A percentile compares a stretch with the other conserved stretches of the same genome.
phyloP scores from a whole-genome alignment of 2,113 vertebrate genomes.

The Callionymus lyra region DNA sequence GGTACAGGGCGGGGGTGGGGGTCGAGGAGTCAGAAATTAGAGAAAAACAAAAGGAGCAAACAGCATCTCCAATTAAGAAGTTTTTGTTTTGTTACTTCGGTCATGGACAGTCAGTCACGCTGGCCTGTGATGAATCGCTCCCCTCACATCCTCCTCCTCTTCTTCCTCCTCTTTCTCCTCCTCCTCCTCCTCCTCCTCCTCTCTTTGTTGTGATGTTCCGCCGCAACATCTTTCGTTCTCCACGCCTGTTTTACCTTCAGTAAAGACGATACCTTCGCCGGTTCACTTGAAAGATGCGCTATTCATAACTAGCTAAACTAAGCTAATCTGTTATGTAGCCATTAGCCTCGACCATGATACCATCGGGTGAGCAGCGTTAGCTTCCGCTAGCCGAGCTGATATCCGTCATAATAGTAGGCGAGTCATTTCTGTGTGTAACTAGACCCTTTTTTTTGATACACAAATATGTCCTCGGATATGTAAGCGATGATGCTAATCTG shows the following conservation, averaged over 20 bases:
- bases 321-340: too few relatives aligned
- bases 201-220: conserved; percentile 60
- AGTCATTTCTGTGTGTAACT: too few relatives aligned
- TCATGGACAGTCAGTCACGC: conserved; percentile 64
- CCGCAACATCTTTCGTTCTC: conserved; percentile 56
- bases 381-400: too few relatives aligned
- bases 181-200: conserved; percentile 36
- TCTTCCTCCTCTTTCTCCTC: conserved; percentile 36
- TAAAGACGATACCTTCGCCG: too few relatives aligned
- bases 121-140: conserved; percentile 58
- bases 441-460: too few relatives aligned
- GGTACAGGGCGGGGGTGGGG: conserved; percentile 23
- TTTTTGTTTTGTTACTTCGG: conserved; percentile 54
- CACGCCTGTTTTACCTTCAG: conserved; percentile 48
- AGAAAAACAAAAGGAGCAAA: conserved; percentile 35
- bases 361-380: too few relatives aligned
- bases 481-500: too few relatives aligned
- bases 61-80: conserved; percentile 58
- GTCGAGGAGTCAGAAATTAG: conserved; percentile 34
- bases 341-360: too few relatives aligned
- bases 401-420: too few relatives aligned
- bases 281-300: conserved; percentile 61
- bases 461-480: too few relatives aligned
- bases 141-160: conserved; percentile 41
- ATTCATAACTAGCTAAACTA: conserved; percentile 45